Evolutionary conservation across 2,888 invertebrate genomes (phyloP).

Genomic region (Choreutis nemorana): DNA sequence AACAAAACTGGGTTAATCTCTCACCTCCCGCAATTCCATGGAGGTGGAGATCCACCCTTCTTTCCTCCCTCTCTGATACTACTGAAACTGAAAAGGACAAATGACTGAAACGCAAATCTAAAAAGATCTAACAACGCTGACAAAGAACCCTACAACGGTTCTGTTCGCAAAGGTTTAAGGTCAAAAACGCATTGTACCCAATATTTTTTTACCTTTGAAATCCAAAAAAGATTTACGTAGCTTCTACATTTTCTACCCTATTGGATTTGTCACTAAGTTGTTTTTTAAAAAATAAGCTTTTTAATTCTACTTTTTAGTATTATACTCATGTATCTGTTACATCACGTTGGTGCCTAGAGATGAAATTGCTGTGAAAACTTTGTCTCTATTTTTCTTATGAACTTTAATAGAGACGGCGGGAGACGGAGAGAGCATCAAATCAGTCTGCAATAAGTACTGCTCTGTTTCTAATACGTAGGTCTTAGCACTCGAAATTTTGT

Average conservation of each 20-base stretch:
- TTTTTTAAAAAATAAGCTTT: constrained; percentile 24
- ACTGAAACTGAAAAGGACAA: constrained; percentile 45
- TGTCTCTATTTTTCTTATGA: constrained; percentile 38
- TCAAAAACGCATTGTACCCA: constrained; percentile 23
- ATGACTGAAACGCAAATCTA: constrained; percentile 19
- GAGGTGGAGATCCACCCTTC: constrained; percentile 49
- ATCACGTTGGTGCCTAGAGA: constrained; percentile 55
- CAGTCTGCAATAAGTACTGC: constrained; percentile 40
- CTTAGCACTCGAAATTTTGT: constrained; percentile 34
- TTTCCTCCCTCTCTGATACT: constrained; percentile 32
- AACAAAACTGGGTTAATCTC: constrained; percentile 68
- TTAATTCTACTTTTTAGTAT: constrained; percentile 51
- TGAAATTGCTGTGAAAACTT: constrained; percentile 58
- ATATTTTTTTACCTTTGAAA: constrained; percentile 50
- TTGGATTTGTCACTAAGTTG: constrained; percentile 27
- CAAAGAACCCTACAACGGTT: constrained; percentile 10
- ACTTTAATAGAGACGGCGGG: constrained; percentile 33
- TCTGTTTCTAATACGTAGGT: constrained; percentile 37
- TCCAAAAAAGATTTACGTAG: constrained; percentile 45
- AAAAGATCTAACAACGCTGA: constrained; percentile 27
- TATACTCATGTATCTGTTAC: constrained; percentile 62
- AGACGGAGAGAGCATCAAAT: constrained; percentile 47
- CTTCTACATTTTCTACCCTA: constrained; percentile 42
- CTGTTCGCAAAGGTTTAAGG: constrained; percentile 23
- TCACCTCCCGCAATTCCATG: constrained; percentile 51